Evolutionary conservation across 1,140 invertebrate species (phyloP), one percentile per base, ranked within the genome.

Genomic region (Drosophila pandora): DNA sequence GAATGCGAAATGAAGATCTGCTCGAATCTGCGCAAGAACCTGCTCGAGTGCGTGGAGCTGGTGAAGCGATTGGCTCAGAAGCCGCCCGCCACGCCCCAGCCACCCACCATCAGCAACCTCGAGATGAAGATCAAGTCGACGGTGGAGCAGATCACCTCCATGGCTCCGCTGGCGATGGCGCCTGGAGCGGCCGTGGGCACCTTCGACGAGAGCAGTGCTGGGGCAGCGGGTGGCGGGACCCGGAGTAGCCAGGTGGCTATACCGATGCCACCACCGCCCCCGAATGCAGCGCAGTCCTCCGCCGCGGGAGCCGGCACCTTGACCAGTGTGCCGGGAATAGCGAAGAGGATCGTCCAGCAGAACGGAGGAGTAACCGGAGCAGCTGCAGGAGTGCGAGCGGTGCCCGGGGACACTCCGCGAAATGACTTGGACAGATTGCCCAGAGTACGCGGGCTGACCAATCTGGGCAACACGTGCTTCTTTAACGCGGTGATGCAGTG

Each of bases 381-480:
- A 28, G 56, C 0, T 28, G 25, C 0, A 13, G 9, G 1, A 23
- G 43, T 53, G 0, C 60, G 34, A 0, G 12, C 12, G 0, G 17
- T 39, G 17, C 9, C 13, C 43, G 13, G 53, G 4, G 47, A 55
- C 34, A 37, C 30, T 13, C 45, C 52, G 47, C 39, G 22, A 7
- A 60, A 32, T 41, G 67, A 68, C 5, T 37, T 78, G 32, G 83
- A 80, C 3, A 58, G 68, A 0, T 85, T 94, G 60, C 93, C 93
- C 0, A 90, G 94, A 17, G 93, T 94, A 0, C 92, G 94, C 93
- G 97, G 97, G 10, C 92, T 98, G 52, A 92, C 92, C 37, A 99
- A 99, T 94, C 93, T 99, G 91, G 98, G 98, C 59, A 98, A 99
- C 90, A 99, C 98, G 1, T 99, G 98, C 92, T 99, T 98, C 93